Evolutionary conservation across 2,797 vertebrate species (phyloP), one percentile per base, ranked within the genome.

Genomic region (Acropternis orthonyx): DNA sequence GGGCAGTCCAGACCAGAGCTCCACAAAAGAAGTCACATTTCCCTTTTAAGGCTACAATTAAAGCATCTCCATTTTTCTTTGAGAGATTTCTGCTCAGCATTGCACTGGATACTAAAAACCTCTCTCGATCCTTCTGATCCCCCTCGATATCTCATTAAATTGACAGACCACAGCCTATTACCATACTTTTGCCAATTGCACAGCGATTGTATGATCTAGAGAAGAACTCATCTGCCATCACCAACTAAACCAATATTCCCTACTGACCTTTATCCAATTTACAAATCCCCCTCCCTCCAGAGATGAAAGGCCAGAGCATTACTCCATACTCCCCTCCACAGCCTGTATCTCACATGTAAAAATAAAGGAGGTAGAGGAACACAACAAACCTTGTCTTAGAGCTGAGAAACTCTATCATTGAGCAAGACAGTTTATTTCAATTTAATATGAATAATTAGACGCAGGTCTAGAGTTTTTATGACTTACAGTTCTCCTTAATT

Each of bases 401-500:
- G 78, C 34, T 84, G 68, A 86, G 95, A 94, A 96, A 83, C 12
- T 78, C 51, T 83, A 36, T 87, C 61, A 79, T 13, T 91, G 72
- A 97, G 58, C 39, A 95, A 89, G 48, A 92, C 7, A 75, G 92
- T 96, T 97, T 95, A 95, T 89, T 96, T 97, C 54, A 91, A 85
- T 95, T 96, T 96, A 95, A 92, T 85, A 88, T 75, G 63, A 88
- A 91, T 95, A 96, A 97, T 96, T 83, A 96, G 85, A 97, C 61
- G 66, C 63, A 95, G 58, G 72, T 96, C 89, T 92, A 56, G 76
- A 95, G 59, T 77, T 86, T 96, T 96, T 92, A 85, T 83, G 76
- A 96, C 97, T 97, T 97, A 97, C 55, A 95, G 59, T 56, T 94
- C 67, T 95, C 77, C 68, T 96, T 97, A 96, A 97, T 96, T 97